A percentile compares a stretch with the other conserved stretches of the same genome.
Conservation (phyloP, 2,113 vertebrate genomes). For the Phaethornis superciliosus region DNA sequence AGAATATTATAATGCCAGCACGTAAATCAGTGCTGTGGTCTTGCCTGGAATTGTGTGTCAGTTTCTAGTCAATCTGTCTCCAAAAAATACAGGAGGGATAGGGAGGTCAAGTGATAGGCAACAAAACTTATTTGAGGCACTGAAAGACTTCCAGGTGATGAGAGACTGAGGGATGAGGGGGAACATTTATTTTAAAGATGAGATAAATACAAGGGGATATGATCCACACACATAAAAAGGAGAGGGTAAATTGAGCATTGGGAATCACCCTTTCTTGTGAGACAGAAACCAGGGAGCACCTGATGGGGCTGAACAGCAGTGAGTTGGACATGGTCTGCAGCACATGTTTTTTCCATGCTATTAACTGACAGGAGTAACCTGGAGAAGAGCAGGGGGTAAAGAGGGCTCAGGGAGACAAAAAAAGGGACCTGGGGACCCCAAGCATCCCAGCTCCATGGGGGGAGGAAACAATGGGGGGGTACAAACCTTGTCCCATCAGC, state of each 20-base stretch:
- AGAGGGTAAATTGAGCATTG: conserved; percentile 22
- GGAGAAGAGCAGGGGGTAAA: fast-evolving
- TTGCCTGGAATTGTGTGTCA: neutral
- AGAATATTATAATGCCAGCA: conserved; percentile 3
- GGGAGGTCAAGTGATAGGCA: conserved; percentile 36
- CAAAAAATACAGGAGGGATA: conserved; percentile 14
- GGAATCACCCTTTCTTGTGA: neutral
- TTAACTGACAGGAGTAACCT: neutral
- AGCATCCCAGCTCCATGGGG: neutral
- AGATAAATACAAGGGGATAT: conserved; percentile 33
- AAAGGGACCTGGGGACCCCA: neutral
- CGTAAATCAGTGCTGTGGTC: conserved; percentile 15
- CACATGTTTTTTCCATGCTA: neutral
- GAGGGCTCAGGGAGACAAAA: neutral
- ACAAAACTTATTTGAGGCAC: conserved; percentile 28
- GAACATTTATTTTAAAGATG: conserved; percentile 50
- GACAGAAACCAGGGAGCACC: neutral
- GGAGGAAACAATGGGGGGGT: neutral
- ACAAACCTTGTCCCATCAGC: fast-evolving
- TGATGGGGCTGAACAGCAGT: neutral
- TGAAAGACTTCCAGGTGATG: conserved; percentile 13
- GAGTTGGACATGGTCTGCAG: neutral
- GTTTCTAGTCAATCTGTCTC: conserved; percentile 9
- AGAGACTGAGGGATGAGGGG: conserved; percentile 31
- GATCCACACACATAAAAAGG: conserved; percentile 9